Percentiles rank a stretch among this genome's conserved stretches.
Evolutionary conservation across 2,888 invertebrate species (phyloP).

Genomic region (Amorpha juglandis): DNA sequence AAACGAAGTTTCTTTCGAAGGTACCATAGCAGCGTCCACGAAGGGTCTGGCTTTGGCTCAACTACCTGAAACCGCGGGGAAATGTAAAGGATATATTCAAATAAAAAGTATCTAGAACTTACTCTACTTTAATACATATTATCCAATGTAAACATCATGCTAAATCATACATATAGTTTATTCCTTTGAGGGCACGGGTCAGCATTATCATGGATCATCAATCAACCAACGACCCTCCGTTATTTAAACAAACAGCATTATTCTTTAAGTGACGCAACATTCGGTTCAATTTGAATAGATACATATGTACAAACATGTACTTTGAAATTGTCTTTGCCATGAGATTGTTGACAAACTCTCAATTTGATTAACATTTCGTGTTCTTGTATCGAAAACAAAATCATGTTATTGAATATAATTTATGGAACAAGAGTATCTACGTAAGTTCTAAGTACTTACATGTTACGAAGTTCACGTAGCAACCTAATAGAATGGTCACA

Average conservation of each 20-base stretch:
- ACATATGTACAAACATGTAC: background rate
- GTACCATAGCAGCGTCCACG: slow-evolving; percentile 93
- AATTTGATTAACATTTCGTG: too few relatives aligned
- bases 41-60: slow-evolving; percentile 91
- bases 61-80: slow-evolving; percentile 83
- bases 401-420: too few relatives aligned
- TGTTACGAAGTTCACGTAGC: too few relatives aligned
- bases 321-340: background rate
- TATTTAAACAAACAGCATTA: slow-evolving; percentile 39
- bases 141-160: slow-evolving; percentile 34
- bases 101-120: slow-evolving; percentile 1
- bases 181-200: slow-evolving; percentile 50
- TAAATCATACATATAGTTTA: slow-evolving; percentile 41
- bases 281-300: background rate
- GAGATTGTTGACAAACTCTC: background rate
- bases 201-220: slow-evolving; percentile 51
- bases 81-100: too few relatives aligned
- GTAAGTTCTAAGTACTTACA: too few relatives aligned
- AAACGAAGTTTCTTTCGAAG: slow-evolving; percentile 91
- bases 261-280: slow-evolving; percentile 42
- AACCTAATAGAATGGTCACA: too few relatives aligned
- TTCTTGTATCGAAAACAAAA: too few relatives aligned
- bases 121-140: background rate
- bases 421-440: too few relatives aligned
- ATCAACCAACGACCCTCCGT: slow-evolving; percentile 36